A percentile compares a stretch with the other conserved stretches of the same genome.
These are phyloP conservation scores for Chalcis sispes DNA, from an alignment of 2,888 invertebrate species.

Conservation along the genomic window DNA sequence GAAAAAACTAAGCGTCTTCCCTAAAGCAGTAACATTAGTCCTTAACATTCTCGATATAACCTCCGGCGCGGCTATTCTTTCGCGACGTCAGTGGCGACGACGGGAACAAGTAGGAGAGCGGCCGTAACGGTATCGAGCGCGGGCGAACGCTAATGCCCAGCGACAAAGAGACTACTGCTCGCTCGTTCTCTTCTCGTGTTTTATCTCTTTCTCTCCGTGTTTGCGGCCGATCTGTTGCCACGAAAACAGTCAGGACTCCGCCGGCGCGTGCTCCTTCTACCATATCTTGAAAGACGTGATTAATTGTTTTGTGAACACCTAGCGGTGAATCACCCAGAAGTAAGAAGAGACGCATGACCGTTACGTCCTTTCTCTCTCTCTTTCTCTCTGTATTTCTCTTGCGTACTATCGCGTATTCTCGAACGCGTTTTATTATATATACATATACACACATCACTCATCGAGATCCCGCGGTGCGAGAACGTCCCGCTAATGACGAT, in stretches of 20 bases:
- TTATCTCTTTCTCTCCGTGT: not conserved
- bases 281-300: slow-evolving; percentile 56
- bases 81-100: not conserved
- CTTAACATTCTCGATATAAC: not conserved
- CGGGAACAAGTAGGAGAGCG: not conserved
- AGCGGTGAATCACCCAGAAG: slow-evolving; percentile 54
- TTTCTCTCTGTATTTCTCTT: not conserved
- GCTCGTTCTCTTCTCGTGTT: not conserved
- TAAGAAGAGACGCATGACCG: slow-evolving; percentile 29
- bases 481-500: slow-evolving; percentile 23
- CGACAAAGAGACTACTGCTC: not conserved
- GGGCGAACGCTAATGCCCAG: not conserved
- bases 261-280: slow-evolving; percentile 13
- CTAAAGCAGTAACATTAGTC: too few relatives aligned
- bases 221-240: not conserved
- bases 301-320: slow-evolving; percentile 61
- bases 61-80: not conserved
- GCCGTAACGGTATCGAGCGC: not conserved
- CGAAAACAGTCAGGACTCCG: not conserved
- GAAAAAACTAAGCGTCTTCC: too few relatives aligned
- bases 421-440: too few relatives aligned
- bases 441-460: not conserved
- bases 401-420: not conserved
- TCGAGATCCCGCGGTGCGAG: slow-evolving; percentile 13
- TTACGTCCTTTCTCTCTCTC: slow-evolving; percentile 14